Conservation (phyloP, 2,797 vertebrate genomes). For the Podarcis lilfordi region DNA sequence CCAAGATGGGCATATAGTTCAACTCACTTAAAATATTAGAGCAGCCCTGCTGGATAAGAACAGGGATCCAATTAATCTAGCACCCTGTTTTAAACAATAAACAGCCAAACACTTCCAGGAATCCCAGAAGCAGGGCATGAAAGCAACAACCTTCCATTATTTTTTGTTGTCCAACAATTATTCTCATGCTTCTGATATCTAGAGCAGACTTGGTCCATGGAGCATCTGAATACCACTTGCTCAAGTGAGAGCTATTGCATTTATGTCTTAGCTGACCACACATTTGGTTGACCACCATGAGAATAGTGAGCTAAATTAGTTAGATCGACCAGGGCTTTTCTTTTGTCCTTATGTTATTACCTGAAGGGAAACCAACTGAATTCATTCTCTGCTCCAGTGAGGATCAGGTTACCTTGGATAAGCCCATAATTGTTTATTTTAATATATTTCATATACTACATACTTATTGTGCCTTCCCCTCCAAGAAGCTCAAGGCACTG, state of each 20-base stretch:
- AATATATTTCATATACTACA: no score
- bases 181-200: not conserved
- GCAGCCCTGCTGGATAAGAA: not conserved
- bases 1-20: not conserved
- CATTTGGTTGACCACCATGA: not conserved
- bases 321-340: not conserved
- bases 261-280: not conserved
- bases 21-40: not conserved
- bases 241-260: not conserved
- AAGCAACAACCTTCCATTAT: not conserved
- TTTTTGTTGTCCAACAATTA: not conserved
- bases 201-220: not conserved
- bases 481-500: no score
- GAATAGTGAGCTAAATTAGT: not conserved
- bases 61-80: not conserved
- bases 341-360: not conserved
- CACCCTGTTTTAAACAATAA: not conserved
- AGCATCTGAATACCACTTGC: not conserved
- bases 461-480: no score
- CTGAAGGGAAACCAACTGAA: not conserved
- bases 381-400: not conserved
- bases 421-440: not conserved
- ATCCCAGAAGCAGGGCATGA: not conserved
- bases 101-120: not conserved
- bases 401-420: not conserved